phyloP scores from a whole-genome alignment of 2,797 vertebrate genomes.

The Lacerta agilis region DNA sequence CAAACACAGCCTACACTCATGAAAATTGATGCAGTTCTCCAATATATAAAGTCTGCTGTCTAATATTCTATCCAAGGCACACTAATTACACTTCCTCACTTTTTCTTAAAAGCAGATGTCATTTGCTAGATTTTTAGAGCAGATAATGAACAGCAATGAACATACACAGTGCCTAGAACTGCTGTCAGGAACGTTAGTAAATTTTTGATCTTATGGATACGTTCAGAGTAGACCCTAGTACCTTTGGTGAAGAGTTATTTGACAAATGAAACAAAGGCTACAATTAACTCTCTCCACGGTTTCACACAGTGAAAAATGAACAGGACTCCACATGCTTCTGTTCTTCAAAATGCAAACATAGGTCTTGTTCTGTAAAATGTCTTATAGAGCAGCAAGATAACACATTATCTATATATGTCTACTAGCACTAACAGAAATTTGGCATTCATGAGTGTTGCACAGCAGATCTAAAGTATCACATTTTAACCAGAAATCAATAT shows the following conservation, averaged over 20 bases:
- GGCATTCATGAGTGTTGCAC: constrained; percentile 1
- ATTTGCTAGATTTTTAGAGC: neutral
- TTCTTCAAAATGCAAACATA: constrained; percentile 1
- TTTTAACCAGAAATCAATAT: neutral
- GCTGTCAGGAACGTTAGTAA: neutral
- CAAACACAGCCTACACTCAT: neutral
- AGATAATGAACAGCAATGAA: neutral
- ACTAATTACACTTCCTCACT: neutral
- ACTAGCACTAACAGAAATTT: neutral
- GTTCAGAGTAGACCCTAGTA: neutral
- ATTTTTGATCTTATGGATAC: neutral
- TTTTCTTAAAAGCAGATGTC: neutral
- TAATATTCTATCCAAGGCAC: neutral
- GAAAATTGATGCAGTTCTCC: neutral
- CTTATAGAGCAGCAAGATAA: neutral
- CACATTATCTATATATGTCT: neutral
- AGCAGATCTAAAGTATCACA: neutral
- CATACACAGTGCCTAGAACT: no score
- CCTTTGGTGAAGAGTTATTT: neutral
- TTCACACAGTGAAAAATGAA: neutral
- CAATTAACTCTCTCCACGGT: neutral
- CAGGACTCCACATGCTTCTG: neutral
- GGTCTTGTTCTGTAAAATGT: neutral
- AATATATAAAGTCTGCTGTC: neutral
- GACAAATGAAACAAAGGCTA: neutral